Base-by-base conservation (phyloP, 2,113 vertebrate genomes). In the Barnardius zonarius region DNA sequence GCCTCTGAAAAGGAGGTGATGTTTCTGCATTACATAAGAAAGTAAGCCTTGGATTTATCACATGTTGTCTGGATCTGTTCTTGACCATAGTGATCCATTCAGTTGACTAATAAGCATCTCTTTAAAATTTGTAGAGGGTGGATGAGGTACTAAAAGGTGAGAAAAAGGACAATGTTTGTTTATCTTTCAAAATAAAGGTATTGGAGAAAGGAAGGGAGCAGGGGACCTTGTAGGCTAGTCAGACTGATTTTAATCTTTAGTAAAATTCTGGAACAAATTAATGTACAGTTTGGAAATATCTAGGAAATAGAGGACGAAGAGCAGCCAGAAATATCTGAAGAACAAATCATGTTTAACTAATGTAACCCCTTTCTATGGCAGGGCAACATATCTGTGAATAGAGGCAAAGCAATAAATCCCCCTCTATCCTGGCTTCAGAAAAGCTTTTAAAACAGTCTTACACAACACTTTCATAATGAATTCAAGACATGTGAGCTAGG, bases 221-320 rank as follows among this genome's bases (percentile, higher is more conserved):
- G 15, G 5, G 4, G 10, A 54, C 23, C 19, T 54, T 37, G 9
- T 63, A 72, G 54, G 35, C 15, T 20, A 67, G 17, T 55, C 41
- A 41, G 43, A 46, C 13, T 81, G 51, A 73, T 86, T 81, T 88
- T 80, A 67, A 49, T 81, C 12, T 70, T 59, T 86, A 69, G n/a
- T 20, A 90, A 95, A 86, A 84, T 88, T 92, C 46, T 86, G 73
- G 79, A 92, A 74, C 13, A 88, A 88, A 77, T 77, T 62, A 86
- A 51, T 6, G 8, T 63, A 24, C 4, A 61, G 11, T 86, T 84
- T 83, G 24, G n/a, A 94, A 92, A 70, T 66, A 63, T 49, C 22
- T 70, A 74, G 72, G 51, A 93, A 88, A 77, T 9, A 63, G 24
- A 72, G 43, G 68, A 63, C 6, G 4, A 88, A 88, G 41, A 83